Evolutionary conservation across 2,797 vertebrate genomes (phyloP), one percentile per base, ranked within the genome.

Genomic region (Loriculus beryllinus): DNA sequence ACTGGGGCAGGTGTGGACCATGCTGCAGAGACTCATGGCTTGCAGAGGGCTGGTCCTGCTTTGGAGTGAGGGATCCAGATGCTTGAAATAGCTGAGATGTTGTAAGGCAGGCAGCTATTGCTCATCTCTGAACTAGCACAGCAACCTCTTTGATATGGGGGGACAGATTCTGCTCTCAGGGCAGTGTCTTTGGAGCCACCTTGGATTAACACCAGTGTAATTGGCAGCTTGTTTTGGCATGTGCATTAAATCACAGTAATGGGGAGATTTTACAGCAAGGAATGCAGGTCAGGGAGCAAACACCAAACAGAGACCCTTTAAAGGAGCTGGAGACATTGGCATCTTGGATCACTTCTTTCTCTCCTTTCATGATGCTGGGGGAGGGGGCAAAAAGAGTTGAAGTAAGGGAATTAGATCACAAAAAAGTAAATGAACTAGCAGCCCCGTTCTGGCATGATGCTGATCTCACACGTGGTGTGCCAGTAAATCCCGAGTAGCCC

Each of bases 401-500:
- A 93, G 39, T 48, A 81, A 96, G 82, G 82, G 92, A 95, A 94
- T 83, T 47, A 86, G 91, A 91, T 79, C 74, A 92, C 85, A 88
- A 69, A 76, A 76, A 93, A 21, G 26, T 56, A 84, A 94, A 79
- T 88, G 31, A 76, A 86, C 29, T 81, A 11, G 47, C 12, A 79
- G 56, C 29, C 28, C 47, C 2, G 0, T 76, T 65, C 69, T 91
- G 85, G 80, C 51, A 35, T 4, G 2, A 43, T 51, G 78, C 85
- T 94, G 93, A 68, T 95, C 51, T 86, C 0, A 3, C 8, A 2
- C 72, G 22, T 8, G 31, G 56, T 54, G 76, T 92, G 89, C 93
- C 92, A 92, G 76, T 71, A 94, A 88, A 92, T 72, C 69, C 82
- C 4, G 1, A 88, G 84, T 51, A 78, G 75, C 65, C 12, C 28